These are phyloP conservation scores for Brachyhypopomus occidentalis DNA, from an alignment of 2,113 vertebrate genomes.

Conservation along the genomic window DNA sequence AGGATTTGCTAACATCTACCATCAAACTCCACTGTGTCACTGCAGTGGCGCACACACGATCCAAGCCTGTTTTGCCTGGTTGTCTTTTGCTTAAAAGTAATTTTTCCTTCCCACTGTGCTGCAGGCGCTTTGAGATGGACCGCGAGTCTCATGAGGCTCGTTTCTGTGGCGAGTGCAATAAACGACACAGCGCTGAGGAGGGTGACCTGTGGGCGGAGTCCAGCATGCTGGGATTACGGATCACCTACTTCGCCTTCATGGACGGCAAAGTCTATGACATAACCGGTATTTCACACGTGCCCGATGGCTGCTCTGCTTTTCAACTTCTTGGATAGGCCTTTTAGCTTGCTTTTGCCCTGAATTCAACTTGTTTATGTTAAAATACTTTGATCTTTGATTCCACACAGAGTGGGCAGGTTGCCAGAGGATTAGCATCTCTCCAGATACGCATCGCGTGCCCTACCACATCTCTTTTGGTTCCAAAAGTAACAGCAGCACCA, in stretches of 20 bases:
- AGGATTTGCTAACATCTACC: no score
- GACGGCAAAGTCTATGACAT: slow-evolving; percentile 92
- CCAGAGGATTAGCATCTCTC: slow-evolving; percentile 88
- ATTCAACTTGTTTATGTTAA: neutral
- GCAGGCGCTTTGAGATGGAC: slow-evolving; percentile 92
- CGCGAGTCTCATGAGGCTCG: slow-evolving; percentile 83
- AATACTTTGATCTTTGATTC: slow-evolving; percentile 12
- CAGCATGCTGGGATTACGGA: slow-evolving; percentile 90
- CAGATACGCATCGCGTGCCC: slow-evolving; percentile 90
- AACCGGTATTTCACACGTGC: slow-evolving; percentile 76
- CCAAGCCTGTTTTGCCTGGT: no score
- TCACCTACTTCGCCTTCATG: slow-evolving; percentile 94
- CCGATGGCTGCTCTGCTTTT: neutral
- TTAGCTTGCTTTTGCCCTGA: neutral
- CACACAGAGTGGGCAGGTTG: slow-evolving; percentile 92
- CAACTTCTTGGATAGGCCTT: no score
- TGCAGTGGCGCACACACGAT: no score
- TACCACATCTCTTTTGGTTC: slow-evolving; percentile 94
- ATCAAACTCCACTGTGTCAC: no score
- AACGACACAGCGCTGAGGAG: slow-evolving; percentile 86
- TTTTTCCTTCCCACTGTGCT: neutral
- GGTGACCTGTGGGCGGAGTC: slow-evolving; percentile 97
- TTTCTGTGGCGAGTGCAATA: slow-evolving; percentile 87
- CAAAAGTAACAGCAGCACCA: slow-evolving; percentile 72
- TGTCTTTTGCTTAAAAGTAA: no score